phyloP scores from a whole-genome alignment of 2,888 invertebrate species.

The Taenaris catops region DNA sequence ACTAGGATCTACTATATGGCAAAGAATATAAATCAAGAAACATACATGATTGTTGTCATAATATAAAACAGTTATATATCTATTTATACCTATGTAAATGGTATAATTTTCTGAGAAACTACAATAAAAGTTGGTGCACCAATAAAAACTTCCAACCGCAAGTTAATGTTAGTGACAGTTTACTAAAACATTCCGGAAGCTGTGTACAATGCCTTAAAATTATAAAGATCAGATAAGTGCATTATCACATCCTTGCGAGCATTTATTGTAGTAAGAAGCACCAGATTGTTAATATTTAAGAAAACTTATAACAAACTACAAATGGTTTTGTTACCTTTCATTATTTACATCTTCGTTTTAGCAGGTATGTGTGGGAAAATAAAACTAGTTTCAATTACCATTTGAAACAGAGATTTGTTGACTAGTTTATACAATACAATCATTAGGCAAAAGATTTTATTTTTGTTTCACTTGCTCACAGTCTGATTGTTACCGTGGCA shows the following conservation, averaged over 20 bases:
- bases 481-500: conserved; percentile 38
- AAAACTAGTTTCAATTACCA: conserved; percentile 10
- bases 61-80: conserved; percentile 5
- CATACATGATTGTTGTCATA: conserved; percentile 5
- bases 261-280: conserved; percentile 54
- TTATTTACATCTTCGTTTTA: conserved; percentile 54
- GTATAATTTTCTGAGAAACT: conserved; percentile 4
- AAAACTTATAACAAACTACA: conserved; percentile 36
- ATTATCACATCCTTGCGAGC: conserved; percentile 66
- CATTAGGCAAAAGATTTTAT: conserved; percentile 10
- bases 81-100: neutral
- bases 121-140: conserved; percentile 32
- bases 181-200: conserved; percentile 78
- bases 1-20: no score
- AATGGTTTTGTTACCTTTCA: conserved; percentile 39
- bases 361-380: conserved; percentile 8
- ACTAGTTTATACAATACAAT: conserved; percentile 48
- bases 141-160: conserved; percentile 26
- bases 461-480: conserved; percentile 32
- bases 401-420: conserved; percentile 34
- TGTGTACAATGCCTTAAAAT: conserved; percentile 73
- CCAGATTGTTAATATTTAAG: conserved; percentile 60
- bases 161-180: conserved; percentile 70
- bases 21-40: conserved; percentile 7
- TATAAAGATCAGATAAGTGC: conserved; percentile 49